Evolutionary conservation across 2,888 invertebrate genomes (phyloP).

Genomic region (Hipparchia semele): DNA sequence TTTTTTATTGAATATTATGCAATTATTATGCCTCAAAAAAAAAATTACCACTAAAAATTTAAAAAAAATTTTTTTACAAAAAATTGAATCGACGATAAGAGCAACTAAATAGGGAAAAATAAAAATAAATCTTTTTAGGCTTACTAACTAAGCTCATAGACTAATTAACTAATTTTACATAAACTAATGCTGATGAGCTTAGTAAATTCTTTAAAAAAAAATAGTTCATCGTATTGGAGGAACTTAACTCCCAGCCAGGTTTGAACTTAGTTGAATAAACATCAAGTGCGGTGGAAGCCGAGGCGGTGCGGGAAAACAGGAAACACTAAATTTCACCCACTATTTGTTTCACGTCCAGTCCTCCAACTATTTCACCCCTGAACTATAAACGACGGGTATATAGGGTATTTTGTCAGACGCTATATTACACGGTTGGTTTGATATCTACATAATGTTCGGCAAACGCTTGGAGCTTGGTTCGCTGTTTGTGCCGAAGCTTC

Average conservation of each 20-base stretch:
- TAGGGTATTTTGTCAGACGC: conserved; percentile 6
- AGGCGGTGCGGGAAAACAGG: conserved; percentile 25
- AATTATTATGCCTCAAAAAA: too few species aligned
- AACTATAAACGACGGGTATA: conserved; percentile 27
- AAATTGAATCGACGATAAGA: too few species aligned
- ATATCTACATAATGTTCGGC: background rate
- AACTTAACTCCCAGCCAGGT: background rate
- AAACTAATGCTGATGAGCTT: too few species aligned
- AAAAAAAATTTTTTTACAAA: too few species aligned
- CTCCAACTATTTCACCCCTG: conserved; percentile 45
- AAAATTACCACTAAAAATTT: too few species aligned
- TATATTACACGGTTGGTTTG: background rate
- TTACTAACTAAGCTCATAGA: too few species aligned
- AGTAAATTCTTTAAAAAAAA: background rate
- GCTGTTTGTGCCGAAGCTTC: background rate
- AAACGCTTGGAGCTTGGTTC: background rate
- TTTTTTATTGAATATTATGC: too few species aligned
- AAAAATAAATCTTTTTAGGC: too few species aligned
- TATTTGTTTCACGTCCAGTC: conserved; percentile 51
- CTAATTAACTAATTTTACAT: too few species aligned
- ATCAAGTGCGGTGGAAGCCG: conserved; percentile 28
- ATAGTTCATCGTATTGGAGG: background rate
- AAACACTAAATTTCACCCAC: conserved; percentile 53
- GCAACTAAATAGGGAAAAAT: too few species aligned
- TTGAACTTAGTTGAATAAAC: conserved; percentile 31